Conservation (phyloP, 2,888 invertebrate species). For the Embidobia sp. region DNA sequence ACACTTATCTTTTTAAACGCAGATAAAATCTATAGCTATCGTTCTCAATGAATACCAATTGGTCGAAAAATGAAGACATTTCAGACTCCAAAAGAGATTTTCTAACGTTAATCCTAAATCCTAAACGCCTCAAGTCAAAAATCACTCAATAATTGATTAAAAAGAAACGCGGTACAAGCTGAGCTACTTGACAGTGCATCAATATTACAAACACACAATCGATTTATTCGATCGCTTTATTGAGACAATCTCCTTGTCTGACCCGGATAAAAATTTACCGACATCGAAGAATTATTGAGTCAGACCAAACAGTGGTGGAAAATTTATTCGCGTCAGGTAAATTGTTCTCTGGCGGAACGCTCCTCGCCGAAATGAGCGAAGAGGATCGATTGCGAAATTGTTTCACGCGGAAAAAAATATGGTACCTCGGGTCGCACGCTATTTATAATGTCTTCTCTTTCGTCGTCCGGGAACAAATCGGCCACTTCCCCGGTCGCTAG, state of each 20-base stretch:
- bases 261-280: slow-evolving; percentile 18
- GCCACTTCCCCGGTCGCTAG: slow-evolving; percentile 97
- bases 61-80: no score
- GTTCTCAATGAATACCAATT: no score
- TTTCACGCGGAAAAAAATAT: no score
- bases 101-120: no score
- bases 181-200: no score
- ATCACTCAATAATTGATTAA: no score
- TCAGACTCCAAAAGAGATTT: no score
- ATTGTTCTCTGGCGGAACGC: slow-evolving; percentile 8
- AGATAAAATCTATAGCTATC: no score
- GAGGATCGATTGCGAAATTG: slow-evolving; percentile 4
- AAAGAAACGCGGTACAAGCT: no score
- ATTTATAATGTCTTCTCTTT: slow-evolving; percentile 92
- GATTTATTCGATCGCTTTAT: slow-evolving; percentile 4
- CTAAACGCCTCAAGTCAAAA: no score
- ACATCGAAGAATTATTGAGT: slow-evolving; percentile 29
- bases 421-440: slow-evolving; percentile 88
- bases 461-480: slow-evolving; percentile 94
- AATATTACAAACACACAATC: no score
- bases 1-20: no score
- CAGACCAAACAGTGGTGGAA: slow-evolving; percentile 37
- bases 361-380: not conserved
- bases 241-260: slow-evolving; percentile 2
- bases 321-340: slow-evolving; percentile 18